Percentiles rank a stretch among this genome's conserved stretches.
Conservation (phyloP, 2,113 vertebrate species). For the Helogale parvula region DNA sequence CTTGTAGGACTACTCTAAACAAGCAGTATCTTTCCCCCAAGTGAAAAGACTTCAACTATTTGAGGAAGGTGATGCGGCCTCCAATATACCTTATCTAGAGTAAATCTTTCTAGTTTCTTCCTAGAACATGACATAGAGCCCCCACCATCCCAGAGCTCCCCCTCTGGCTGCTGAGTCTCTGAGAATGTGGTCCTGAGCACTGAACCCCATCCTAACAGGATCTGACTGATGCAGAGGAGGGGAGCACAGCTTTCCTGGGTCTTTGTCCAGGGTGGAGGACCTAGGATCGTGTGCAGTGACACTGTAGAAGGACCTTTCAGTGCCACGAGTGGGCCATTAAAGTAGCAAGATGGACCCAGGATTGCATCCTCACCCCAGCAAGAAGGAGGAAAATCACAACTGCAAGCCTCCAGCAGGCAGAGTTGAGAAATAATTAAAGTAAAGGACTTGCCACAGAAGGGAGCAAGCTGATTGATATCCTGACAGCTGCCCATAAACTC, state of each 20-base stretch:
- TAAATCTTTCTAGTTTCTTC: neutral
- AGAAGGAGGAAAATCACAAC: conserved; percentile 7
- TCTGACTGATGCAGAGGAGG: neutral
- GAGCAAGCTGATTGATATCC: neutral
- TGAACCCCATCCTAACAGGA: neutral
- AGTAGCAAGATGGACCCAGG: neutral
- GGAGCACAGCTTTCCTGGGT: neutral
- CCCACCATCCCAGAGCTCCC: neutral
- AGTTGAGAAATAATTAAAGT: conserved; percentile 50
- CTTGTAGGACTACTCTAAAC: neutral
- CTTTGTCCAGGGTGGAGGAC: too few species aligned
- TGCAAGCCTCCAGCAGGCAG: neutral
- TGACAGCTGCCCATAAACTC: conserved; percentile 73
- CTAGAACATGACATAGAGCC: neutral
- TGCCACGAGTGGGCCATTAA: neutral
- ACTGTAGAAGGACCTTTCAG: neutral
- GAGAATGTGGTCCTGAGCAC: neutral
- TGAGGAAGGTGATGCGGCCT: neutral
- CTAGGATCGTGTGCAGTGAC: neutral
- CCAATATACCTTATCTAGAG: neutral
- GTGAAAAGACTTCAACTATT: neutral
- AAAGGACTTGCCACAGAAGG: neutral
- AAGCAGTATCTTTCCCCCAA: neutral
- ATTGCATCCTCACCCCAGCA: neutral
- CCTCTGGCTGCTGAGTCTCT: neutral